Percentiles rank a stretch among this genome's conserved stretches.
Evolutionary conservation across 1,140 invertebrate genomes (phyloP).

Genomic region (Mizuhopecten yessoensis): DNA sequence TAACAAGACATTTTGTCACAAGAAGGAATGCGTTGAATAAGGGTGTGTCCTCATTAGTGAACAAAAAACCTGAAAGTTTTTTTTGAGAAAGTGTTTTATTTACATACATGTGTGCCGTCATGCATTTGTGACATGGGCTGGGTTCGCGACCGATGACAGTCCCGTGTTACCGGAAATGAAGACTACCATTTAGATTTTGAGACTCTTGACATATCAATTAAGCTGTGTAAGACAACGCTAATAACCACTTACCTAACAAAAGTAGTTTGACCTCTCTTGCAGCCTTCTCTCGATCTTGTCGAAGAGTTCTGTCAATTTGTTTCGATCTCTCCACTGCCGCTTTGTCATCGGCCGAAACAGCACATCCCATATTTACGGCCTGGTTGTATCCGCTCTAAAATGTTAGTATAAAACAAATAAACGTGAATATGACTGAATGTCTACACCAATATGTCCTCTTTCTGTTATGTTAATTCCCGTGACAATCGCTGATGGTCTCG

Average conservation of each 20-base stretch:
- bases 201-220: not conserved
- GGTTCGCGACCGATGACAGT: not conserved
- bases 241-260: conserved; percentile 88
- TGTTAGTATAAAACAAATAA: not conserved
- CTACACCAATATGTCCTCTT: not conserved
- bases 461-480: not conserved
- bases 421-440: not conserved
- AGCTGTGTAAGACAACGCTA: not conserved
- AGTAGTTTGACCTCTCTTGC: conserved; percentile 95
- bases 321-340: conserved; percentile 87
- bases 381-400: not conserved
- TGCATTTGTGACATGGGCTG: not conserved
- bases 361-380: conserved; percentile 76
- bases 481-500: conserved; percentile 8
- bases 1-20: no score
- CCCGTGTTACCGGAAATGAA: conserved; percentile 15
- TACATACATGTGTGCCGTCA: not conserved
- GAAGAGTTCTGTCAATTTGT: conserved; percentile 93
- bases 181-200: not conserved
- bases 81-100: not conserved
- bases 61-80: not conserved
- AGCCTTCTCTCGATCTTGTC: conserved; percentile 92
- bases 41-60: no score
- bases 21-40: no score
- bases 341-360: conserved; percentile 77